Evolutionary conservation across 2,113 vertebrate species (phyloP), one percentile per base, ranked within the genome.

Genomic region (Chlorodrepanis virens): DNA sequence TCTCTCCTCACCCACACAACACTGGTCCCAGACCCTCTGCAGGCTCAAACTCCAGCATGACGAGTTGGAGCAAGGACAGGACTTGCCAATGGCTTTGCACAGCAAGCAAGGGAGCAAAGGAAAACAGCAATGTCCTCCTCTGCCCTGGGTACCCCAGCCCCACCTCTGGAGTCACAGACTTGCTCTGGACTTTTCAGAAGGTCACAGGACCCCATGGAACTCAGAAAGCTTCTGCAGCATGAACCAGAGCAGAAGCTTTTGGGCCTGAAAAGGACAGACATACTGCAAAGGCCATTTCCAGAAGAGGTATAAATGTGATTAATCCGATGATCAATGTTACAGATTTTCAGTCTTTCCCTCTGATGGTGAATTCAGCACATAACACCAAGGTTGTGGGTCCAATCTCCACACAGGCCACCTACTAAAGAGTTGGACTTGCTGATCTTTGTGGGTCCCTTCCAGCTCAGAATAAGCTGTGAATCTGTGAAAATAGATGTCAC

Each of bases 61-160:
- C 8, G 53, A 65, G 27, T 4, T 25, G 60, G 33, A 69, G n/a
- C 15, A 8, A 63, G 31, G 31, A 53, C n/a, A 88, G 57, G 49
- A 50, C 53, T 59, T 83, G 12, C 31, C 5, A 0, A 22, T 10
- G 28, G 44, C 20, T 54, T 83, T 45, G 42, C 53, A 45, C 14
- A 53, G 47, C 61, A 56, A 44, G 5, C 15, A 31, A 67, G 28
- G 1, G 6, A 70, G 14, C 25, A 31, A 67, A 93, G 27, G 10
- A 17, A 67, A 44, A 6, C 67, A 67, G 31, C 24, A 35, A 27
- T 0, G 0, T 18, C 37, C n/a, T 75, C 16, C 37, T 45, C 18
- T 33, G 18, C 22, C 29, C 23, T 12, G 21, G 23, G 18, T 15
- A 39, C 21, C 61, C 44, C 54, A 47, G 54, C 11, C 23, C 20